Conservation (phyloP, 2,113 vertebrate species). For the Gnathonemus echidnorhynchus region DNA sequence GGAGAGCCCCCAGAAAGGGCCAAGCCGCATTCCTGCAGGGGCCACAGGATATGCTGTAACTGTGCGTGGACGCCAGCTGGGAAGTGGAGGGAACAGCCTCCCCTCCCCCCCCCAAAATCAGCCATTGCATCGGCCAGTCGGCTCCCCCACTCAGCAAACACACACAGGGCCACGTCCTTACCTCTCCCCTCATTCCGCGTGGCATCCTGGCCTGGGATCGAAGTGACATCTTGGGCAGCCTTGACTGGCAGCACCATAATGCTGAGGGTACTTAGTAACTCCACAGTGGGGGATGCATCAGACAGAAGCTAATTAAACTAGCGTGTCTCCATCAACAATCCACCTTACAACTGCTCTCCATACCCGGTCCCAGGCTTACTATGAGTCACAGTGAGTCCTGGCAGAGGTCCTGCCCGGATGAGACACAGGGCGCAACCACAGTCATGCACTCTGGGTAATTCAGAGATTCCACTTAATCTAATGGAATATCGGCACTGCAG, state of each 20-base stretch:
- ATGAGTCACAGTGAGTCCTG: not conserved
- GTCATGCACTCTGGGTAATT: not conserved
- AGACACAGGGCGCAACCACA: not conserved
- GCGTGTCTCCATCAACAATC: not conserved
- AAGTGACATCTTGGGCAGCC: not conserved
- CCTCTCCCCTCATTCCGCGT: not conserved
- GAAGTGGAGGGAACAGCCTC: conserved; percentile 28
- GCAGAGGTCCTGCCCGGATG: not conserved
- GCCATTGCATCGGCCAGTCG: not conserved
- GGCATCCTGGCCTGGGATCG: not conserved
- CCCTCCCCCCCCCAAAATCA: not conserved
- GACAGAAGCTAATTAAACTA: not conserved
- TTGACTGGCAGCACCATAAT: not conserved
- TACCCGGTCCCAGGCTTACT: not conserved
- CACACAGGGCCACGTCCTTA: not conserved
- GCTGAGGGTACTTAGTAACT: not conserved
- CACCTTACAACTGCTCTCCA: not conserved
- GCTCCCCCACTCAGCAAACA: not conserved
- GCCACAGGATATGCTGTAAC: conserved; percentile 31
- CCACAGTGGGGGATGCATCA: not conserved
- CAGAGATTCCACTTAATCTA: not conserved
- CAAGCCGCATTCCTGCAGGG: not conserved
- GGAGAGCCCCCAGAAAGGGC: conserved; percentile 21
- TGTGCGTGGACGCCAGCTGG: conserved; percentile 28
- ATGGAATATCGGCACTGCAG: not conserved